Conservation (phyloP, 2,113 vertebrate species). For the Pseudolaguvia tuberculata region DNA sequence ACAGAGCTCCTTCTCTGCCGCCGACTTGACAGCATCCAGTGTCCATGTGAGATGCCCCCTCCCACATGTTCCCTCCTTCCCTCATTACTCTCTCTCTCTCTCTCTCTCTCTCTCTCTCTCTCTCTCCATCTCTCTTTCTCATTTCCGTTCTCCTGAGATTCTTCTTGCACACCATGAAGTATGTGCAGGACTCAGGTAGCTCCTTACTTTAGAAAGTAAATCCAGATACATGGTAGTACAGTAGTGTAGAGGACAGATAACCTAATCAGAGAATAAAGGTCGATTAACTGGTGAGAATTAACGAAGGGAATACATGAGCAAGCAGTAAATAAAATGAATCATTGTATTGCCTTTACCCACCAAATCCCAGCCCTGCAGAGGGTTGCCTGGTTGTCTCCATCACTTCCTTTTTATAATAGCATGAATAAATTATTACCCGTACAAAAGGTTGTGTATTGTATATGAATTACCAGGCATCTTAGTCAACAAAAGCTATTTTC, state of each 20-base stretch:
- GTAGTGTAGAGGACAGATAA: constrained; percentile 6
- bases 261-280: constrained; percentile 8
- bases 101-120: constrained; percentile 6
- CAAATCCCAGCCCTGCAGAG: constrained; percentile 80
- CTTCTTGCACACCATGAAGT: constrained; percentile 1
- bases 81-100: constrained; percentile 16
- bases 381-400: constrained; percentile 81
- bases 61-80: background rate
- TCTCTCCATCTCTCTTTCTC: constrained; percentile 19
- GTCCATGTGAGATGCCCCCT: constrained; percentile 28
- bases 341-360: constrained; percentile 78
- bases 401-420: constrained; percentile 67
- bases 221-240: constrained; percentile 7
- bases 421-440: constrained; percentile 98
- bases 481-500: constrained; percentile 98
- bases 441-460: constrained; percentile 98
- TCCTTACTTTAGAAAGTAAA: background rate
- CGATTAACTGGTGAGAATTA: background rate
- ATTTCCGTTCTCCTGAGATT: constrained; percentile 1
- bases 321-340: constrained; percentile 23
- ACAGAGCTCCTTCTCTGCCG: constrained; percentile 19
- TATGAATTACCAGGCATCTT: constrained; percentile 98
- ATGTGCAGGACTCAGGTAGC: background rate
- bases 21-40: constrained; percentile 16
- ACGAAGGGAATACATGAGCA: constrained; percentile 49